Base-by-base conservation (phyloP, 2,888 invertebrate species). In the Synanthedon vespiformis region DNA sequence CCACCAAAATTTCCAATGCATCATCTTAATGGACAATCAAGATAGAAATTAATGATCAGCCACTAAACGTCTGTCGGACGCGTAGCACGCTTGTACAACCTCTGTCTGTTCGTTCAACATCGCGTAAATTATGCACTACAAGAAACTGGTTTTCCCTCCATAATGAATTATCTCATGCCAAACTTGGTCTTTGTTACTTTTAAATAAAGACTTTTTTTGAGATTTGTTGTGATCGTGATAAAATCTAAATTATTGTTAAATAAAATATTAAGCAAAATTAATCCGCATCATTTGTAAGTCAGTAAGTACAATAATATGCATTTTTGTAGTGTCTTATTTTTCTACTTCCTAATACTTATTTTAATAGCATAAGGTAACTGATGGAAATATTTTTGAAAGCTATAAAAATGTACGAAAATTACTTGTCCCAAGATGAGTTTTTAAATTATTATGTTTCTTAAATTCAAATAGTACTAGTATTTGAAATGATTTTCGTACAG, bases 111-210 rank as follows among this genome's bases (percentile, higher is more conserved):
- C 55, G 40, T 58, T 58, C 54, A 61, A 57, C 61, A 63, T 50
- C 62, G 66, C 72, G 72, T 67, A 67, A 71, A 70, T 69, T 67
- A 71, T 70, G 72, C 63, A 50, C 49, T 54, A 67, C 66, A 72
- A 67, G 68, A 67, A 51, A 54, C 49, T 12, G 58, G 62, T 55
- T 58, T 52, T 53, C 52, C 53, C 55, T 56, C 54, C 60, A 73
- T 73, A 69, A 69, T 61, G 62, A 77, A 67, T 67, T 62, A 70
- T 65, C 65, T 63, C 55, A 59, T 63, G 55, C 54, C 56, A 56
- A 63, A 60, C 60, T 67, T 68, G 59, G 62, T 65, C 57, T 49
- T 55, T 57, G 63, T 61, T 59, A 59, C 56, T 54, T 62, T 68
- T 55, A 56, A 58, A 64, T 52, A 57, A 50, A 62, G 57, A 58